Evolutionary conservation across 2,888 invertebrate genomes (phyloP), one percentile per base, ranked within the genome.

Genomic region (Drosophila diplacantha): DNA sequence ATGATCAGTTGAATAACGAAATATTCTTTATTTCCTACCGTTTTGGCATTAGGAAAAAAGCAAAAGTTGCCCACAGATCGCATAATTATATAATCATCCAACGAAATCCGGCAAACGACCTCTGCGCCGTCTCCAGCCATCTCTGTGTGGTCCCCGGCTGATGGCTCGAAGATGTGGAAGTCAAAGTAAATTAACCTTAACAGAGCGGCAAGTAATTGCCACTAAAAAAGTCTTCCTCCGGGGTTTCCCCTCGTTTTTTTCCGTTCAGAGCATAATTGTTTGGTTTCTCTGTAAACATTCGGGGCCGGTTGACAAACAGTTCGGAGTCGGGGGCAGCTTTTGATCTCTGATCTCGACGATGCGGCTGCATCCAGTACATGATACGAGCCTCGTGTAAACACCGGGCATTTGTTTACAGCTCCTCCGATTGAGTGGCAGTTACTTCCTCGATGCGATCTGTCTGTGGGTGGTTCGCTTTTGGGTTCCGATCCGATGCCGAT

Each of bases 281-380:
- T 82, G 80, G 74, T 80, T 78, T 82, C 71, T 77, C 51, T 69
- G 77, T 82, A 78, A 82, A 82, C 77, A 74, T 46, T 49, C 11
- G 51, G 41, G 37, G 53, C 34, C 57, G 59, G 82, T 78, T 78
- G 83, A 78, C 78, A 78, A 74, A 78, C 72, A 66, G 69, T 71
- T 64, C 73, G 57, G 57, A 46, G 29, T 46, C 57, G 64, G 35
- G 56, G 32, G 35, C 65, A 72, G 63, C 77, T 71, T 76, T 74
- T 76, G 75, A 76, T 76, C 75, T 80, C 68, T 59, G 62, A 49
- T 50, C 43, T 59, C 16, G 39, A 24, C 32, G 31, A 37, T 46
- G 35, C 54, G 35, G 47, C 39, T 46, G 34, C 41, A 37, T 65
- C 56, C 56, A 53, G 34, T 57, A 49, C 61, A 60, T 69, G 62